phyloP scores from a whole-genome alignment of 2,797 vertebrate species.

The Basileuterus tristriatus region DNA sequence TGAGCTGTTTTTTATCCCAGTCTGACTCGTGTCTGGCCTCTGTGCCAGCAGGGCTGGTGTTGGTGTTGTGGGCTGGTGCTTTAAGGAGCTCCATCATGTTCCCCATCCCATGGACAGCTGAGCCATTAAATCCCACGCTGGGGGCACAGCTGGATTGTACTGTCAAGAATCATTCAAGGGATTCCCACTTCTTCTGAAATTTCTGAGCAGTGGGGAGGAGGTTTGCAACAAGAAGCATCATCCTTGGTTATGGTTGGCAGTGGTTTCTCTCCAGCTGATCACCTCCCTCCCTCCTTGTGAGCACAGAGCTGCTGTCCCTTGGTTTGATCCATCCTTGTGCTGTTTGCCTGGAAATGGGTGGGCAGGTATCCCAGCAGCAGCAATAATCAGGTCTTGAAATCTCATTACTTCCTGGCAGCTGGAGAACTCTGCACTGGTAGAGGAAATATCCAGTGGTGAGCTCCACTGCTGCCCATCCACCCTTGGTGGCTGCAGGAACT shows the following conservation, averaged over 20 bases:
- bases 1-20: neutral
- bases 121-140: neutral
- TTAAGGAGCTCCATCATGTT: neutral
- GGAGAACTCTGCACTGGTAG: neutral
- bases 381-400: neutral
- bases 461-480: neutral
- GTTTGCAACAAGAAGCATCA: neutral
- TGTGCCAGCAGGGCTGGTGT: neutral
- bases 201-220: neutral
- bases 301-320: neutral
- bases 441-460: neutral
- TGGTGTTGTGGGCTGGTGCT: neutral
- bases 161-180: neutral
- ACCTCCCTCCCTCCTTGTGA: neutral
- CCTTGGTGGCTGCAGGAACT: neutral
- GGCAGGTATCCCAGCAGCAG: neutral
- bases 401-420: neutral
- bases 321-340: neutral
- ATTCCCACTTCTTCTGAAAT: neutral
- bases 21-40: conserved; percentile 27
- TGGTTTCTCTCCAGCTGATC: neutral
- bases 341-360: neutral
- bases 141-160: neutral
- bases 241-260: neutral
- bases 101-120: neutral